Percentiles rank a stretch among this genome's conserved stretches.
These are phyloP conservation scores for Cyclophora punctaria DNA, from an alignment of 2,888 invertebrate genomes.

Conservation along the genomic window DNA sequence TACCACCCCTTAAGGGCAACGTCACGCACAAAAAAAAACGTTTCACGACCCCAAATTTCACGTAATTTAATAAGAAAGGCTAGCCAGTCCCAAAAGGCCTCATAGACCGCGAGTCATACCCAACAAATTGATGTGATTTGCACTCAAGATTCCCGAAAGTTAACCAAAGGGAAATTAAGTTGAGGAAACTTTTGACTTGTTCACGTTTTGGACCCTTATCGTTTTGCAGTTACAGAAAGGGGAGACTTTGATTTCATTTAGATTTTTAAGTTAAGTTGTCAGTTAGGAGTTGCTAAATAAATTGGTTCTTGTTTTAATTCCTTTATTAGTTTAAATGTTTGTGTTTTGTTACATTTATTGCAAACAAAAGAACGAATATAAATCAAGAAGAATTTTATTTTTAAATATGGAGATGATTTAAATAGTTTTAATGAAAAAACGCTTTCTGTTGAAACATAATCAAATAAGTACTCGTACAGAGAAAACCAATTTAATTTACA, in stretches of 20 bases:
- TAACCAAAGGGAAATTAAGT: slow-evolving; percentile 64
- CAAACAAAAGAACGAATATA: too few relatives aligned
- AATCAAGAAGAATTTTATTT: too few relatives aligned
- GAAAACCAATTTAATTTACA: too few relatives aligned
- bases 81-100: slow-evolving; percentile 35
- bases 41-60: slow-evolving; percentile 30
- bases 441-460: too few relatives aligned
- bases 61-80: slow-evolving; percentile 57
- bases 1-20: slow-evolving; percentile 23
- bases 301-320: background rate
- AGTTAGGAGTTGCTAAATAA: too few relatives aligned
- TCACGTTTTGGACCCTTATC: slow-evolving; percentile 43
- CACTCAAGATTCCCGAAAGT: slow-evolving; percentile 56
- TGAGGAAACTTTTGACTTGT: slow-evolving; percentile 51
- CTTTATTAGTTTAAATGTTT: background rate
- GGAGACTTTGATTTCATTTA: slow-evolving; percentile 1
- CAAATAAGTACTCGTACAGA: too few relatives aligned
- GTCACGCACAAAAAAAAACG: slow-evolving; percentile 36
- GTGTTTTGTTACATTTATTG: too few relatives aligned
- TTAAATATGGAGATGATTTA: too few relatives aligned
- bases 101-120: slow-evolving; percentile 22
- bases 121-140: slow-evolving; percentile 66
- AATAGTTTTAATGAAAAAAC: too few relatives aligned
- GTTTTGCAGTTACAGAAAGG: slow-evolving; percentile 22
- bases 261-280: too few relatives aligned